A percentile compares a stretch with the other conserved stretches of the same genome.
Conservation (phyloP, 2,113 vertebrate species). For the Natator depressus region DNA sequence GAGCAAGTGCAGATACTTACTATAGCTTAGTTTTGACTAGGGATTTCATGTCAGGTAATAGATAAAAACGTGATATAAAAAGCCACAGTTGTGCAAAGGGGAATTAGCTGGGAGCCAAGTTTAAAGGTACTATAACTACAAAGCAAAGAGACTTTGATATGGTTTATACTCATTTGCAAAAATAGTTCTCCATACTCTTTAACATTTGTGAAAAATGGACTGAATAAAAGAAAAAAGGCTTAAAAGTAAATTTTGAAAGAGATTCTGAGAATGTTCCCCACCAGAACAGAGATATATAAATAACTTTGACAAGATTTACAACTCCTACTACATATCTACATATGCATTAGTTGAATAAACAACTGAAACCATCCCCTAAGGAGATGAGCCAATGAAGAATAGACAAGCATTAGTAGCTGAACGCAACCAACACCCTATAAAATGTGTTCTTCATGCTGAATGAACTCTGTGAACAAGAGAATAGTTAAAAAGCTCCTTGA, state of each 20-base stretch:
- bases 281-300: not conserved
- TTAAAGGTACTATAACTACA: not conserved
- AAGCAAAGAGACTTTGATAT: not conserved
- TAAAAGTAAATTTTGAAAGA: not conserved
- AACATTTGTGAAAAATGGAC: not conserved
- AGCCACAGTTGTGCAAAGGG: fast-evolving
- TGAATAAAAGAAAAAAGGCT: not conserved
- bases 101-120: not conserved
- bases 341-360: not conserved
- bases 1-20: not conserved
- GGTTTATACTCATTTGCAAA: not conserved
- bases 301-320: not conserved
- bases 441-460: not conserved
- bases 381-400: not conserved
- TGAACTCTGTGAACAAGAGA: not conserved
- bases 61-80: not conserved
- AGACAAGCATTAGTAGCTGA: not conserved
- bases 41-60: not conserved
- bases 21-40: not conserved
- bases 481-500: not conserved
- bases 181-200: not conserved
- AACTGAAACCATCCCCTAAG: not conserved
- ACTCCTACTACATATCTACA: not conserved
- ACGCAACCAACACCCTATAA: not conserved
- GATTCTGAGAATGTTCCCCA: not conserved